Evolutionary conservation across 2,888 invertebrate species (phyloP), one percentile per base, ranked within the genome.

Genomic region (Andrena haemorrhoa): DNA sequence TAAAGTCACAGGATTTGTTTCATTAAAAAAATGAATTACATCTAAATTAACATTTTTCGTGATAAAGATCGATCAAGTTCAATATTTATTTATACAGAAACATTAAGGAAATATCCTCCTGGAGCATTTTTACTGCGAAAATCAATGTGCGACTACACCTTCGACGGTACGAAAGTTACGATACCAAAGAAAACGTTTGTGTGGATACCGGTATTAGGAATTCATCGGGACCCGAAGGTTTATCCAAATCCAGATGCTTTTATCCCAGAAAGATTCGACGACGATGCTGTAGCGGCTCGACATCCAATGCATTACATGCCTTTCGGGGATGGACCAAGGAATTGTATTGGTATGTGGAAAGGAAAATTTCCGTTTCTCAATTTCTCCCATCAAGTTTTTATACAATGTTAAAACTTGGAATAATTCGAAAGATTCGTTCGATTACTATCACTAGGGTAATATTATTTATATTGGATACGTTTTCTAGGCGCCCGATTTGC

Each of bases 81-180:
- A 49, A 71, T 4, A 10, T 6, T 41, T 8, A 3, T 51, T 7
- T 47, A 12, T 29, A 2, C 31, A 94, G 95, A 95, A 87, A 94
- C 94, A 0, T 86, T 95, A 23, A 89, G 95, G 20, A 92, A 94
- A 70, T 94, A 94, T 88, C 94, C 95, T 53, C 93, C 94, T 3
- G 90, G 93, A 1, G 85, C 92, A 4, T 69, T 90, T 6, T 83
- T 94, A 7, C 90, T 92, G 74, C 90, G 94, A 78, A 87, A 89
- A 64, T 80, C 87, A n/a, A 69, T 86, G 0, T 85, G 86, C 61
- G n/a, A 72, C 29, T 90, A 92, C 47, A 90, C 88, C 8, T 91
- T 92, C 56, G 8, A 72, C 2, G 88, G 82, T 0, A 89, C 88
- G 2, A 86, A 90, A 2, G 12, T 93, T 5, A 88, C 87, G 0